Evolutionary conservation across 2,797 vertebrate species (phyloP).

Genomic region (Eospalax fontanierii): DNA sequence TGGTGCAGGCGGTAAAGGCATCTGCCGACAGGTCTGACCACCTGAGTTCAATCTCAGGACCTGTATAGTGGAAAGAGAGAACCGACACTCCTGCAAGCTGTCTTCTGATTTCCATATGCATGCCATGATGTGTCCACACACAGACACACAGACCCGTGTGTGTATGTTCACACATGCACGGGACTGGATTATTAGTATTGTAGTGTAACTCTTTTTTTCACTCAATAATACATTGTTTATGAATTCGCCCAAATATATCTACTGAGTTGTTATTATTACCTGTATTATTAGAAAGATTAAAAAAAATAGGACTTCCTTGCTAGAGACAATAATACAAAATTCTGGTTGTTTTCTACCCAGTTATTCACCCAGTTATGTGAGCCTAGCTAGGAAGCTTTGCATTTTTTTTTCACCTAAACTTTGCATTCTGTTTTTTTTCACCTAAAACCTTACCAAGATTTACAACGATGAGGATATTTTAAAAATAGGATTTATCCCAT

Average conservation of each 20-base stretch:
- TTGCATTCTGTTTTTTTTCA: background rate
- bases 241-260: background rate
- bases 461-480: background rate
- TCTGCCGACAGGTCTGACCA: no score
- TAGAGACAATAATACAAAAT: background rate
- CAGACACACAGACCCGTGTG: no score
- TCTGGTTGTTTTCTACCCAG: background rate
- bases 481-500: slow-evolving; percentile 35
- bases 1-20: no score
- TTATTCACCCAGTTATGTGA: background rate
- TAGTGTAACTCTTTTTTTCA: background rate
- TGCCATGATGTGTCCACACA: no score
- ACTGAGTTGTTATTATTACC: background rate
- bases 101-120: background rate
- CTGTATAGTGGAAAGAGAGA: no score
- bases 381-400: background rate
- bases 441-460: slow-evolving; percentile 54
- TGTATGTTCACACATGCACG: no score
- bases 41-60: no score
- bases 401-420: no score
- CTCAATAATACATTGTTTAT: background rate
- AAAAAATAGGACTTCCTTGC: background rate
- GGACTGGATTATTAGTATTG: background rate
- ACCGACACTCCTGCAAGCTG: no score
- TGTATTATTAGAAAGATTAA: background rate